Conservation (phyloP, 2,888 invertebrate genomes). For the Caenorhabditis parvicauda region DNA sequence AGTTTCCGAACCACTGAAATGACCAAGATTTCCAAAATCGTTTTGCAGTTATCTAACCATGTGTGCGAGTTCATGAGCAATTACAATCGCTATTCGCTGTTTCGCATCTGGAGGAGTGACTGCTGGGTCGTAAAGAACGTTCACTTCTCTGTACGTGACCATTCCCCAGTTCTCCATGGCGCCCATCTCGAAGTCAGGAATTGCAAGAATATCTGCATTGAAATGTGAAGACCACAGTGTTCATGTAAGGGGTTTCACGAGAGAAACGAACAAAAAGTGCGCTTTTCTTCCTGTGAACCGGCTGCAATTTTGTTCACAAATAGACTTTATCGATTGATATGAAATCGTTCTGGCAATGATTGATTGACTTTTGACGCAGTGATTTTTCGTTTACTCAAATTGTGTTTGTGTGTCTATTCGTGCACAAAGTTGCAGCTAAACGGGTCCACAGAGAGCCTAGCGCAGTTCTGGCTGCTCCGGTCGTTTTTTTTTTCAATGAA, state of each 20-base stretch:
- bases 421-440: too few relatives aligned
- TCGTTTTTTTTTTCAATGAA: too few relatives aligned
- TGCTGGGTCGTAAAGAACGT: constrained; percentile 74
- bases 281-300: not conserved
- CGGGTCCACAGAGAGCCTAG: too few relatives aligned
- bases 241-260: too few relatives aligned
- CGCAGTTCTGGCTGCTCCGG: too few relatives aligned
- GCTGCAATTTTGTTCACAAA: not conserved
- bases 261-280: too few relatives aligned
- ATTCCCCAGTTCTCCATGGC: constrained; percentile 95
- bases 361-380: too few relatives aligned
- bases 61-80: constrained; percentile 62
- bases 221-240: not conserved
- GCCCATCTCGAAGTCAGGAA: constrained; percentile 83
- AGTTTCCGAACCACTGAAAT: constrained; percentile 63
- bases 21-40: not conserved
- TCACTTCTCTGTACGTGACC: constrained; percentile 80
- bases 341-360: too few relatives aligned
- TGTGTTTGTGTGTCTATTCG: too few relatives aligned
- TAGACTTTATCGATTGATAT: not conserved
- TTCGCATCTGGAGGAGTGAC: constrained; percentile 77
- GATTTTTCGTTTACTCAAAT: too few relatives aligned
- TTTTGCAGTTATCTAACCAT: not conserved
- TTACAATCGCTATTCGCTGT: constrained; percentile 76
- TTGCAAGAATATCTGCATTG: constrained; percentile 74